Evolutionary conservation across 2,797 vertebrate genomes (phyloP), one percentile per base, ranked within the genome.

Genomic region (Sebastiscus albofasciatus): DNA sequence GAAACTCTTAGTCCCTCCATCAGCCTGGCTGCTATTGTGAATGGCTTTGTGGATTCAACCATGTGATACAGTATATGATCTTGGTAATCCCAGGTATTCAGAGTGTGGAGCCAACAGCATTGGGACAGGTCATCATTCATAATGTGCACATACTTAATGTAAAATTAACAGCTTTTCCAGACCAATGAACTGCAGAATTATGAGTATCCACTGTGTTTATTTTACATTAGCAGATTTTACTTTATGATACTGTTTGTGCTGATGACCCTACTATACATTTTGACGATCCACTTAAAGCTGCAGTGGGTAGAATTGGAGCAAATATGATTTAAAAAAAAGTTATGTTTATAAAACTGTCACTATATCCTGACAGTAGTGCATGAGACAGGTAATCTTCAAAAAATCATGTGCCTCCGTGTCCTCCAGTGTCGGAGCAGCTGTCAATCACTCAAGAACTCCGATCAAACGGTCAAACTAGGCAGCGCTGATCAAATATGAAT

Each of bases 31-130:
- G 59, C 29, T 42, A 18, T 72, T 69, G 26, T 76, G n/a, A 87
- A 33, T 72, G 31, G 24, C 56, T 80, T 74, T 72, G 69, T 75
- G 29, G 72, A 78, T 55, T 60, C 36, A 76, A 10, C 12, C 65
- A 31, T 75, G 67, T 79, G 72, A 80, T 42, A 13, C 42, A 18
- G 42, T 46, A 46, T 49, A 77, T 71, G 70, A 88, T 81, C 81
- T 39, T 60, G 67, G 8, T 85, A 85, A 86, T 75, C 76, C 65
- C 39, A 67, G 59, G 56, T 80, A 62, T 75, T 77, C 26, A 76
- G n/a, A 76, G n/a, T 68, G 20, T 46, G 13, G 33, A 64, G 67
- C 65, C 56, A 74, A 54, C 31, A 55, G 46, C 66, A 64, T 9
- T 46, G 10, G 49, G 62, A 64, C 68, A 58, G 67, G 62, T 81